phyloP scores from a whole-genome alignment of 2,113 vertebrate species.

The Carlito syrichta region DNA sequence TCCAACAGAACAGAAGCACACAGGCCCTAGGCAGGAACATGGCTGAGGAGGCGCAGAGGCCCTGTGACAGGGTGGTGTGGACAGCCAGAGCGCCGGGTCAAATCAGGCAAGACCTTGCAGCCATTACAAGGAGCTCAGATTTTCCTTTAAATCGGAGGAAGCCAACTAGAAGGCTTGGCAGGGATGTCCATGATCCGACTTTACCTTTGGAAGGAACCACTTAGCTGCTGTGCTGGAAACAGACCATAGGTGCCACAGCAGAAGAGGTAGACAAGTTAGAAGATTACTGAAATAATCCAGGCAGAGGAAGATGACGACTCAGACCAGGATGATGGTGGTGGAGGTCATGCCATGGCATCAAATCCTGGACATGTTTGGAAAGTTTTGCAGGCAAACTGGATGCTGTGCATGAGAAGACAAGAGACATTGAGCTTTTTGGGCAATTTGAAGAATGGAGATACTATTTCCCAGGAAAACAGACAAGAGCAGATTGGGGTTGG shows the following conservation, averaged over 20 bases:
- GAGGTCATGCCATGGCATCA: not conserved
- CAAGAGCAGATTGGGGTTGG: not conserved
- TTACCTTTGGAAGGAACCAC: not conserved
- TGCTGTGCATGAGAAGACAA: not conserved
- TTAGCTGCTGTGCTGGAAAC: not conserved
- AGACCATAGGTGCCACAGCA: not conserved
- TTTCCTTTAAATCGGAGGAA: not conserved
- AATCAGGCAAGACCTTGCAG: not conserved
- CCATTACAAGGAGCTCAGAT: not conserved
- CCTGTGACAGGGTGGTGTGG: rapidly evolving
- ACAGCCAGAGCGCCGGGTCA: not conserved
- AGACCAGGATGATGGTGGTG: not conserved
- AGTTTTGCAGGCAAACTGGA: not conserved
- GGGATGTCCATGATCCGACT: not conserved
- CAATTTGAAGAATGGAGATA: not conserved
- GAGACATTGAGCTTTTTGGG: not conserved
- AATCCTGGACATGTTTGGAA: not conserved
- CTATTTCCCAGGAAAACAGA: not conserved
- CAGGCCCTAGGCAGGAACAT: not conserved
- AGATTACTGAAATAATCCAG: not conserved
- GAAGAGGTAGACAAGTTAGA: not conserved
- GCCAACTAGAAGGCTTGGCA: not conserved
- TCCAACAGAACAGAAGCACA: not conserved
- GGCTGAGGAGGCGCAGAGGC: not conserved
- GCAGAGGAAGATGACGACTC: not conserved